phyloP scores from a whole-genome alignment of 30 jellyfish, hydroid and myxozoan genomes.

The Pelagia noctiluca region DNA sequence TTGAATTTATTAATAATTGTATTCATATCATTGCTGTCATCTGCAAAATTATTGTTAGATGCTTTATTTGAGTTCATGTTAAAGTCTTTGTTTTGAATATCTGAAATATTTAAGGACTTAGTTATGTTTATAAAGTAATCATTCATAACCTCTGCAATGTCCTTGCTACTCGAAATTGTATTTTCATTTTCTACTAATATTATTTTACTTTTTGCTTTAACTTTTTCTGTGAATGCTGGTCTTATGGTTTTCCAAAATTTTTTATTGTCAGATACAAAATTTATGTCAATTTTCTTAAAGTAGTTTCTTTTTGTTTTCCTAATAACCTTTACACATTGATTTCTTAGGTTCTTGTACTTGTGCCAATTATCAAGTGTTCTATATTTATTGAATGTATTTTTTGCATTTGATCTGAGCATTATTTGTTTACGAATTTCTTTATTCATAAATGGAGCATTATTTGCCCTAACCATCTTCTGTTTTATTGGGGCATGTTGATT shows the following conservation, averaged over 20 bases:
- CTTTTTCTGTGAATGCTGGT: constrained; percentile 1
- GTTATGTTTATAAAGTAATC: background rate
- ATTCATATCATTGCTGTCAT: background rate
- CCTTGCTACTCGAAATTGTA: background rate
- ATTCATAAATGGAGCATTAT: background rate
- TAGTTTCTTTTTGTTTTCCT: background rate
- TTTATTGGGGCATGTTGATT: too few species aligned
- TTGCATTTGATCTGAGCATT: background rate
- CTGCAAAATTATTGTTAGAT: too few species aligned
- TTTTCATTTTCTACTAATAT: background rate
- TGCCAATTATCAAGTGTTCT: background rate
- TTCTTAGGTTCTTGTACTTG: constrained; percentile 22
- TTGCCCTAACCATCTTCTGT: constrained; percentile 1
- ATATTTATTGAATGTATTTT: background rate
- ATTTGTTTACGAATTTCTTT: background rate
- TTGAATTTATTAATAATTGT: too few species aligned
- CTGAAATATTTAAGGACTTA: background rate
- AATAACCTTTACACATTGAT: background rate
- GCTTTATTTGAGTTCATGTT: too few species aligned
- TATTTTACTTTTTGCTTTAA: background rate
- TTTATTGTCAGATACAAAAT: background rate
- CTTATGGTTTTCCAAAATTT: constrained; percentile 18
- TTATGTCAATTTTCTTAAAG: background rate
- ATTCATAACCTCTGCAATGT: background rate
- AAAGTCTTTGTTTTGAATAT: background rate